Percentiles rank a stretch among this genome's conserved stretches.
Evolutionary conservation across 2,797 vertebrate species (phyloP).

Genomic region (Argentina silus): DNA sequence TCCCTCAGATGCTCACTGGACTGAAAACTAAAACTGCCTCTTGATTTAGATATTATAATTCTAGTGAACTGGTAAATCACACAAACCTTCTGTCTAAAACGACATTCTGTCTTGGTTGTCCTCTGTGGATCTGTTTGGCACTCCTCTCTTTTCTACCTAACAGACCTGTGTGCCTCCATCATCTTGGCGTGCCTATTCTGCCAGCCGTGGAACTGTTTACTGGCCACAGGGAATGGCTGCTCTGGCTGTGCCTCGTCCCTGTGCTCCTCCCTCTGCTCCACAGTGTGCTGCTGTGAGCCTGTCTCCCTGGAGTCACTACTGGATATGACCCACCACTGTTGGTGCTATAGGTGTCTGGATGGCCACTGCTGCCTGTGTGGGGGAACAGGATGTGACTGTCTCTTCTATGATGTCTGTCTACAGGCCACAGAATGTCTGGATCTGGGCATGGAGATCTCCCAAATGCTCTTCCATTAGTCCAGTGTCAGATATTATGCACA

Average conservation of each 20-base stretch:
- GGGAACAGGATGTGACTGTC: slow-evolving; percentile 50
- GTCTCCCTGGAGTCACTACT: slow-evolving; percentile 57
- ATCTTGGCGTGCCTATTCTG: slow-evolving; percentile 77
- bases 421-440: slow-evolving; percentile 79
- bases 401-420: slow-evolving; percentile 69
- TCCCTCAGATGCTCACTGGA: too few relatives aligned
- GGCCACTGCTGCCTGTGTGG: slow-evolving; percentile 39
- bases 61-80: too few relatives aligned
- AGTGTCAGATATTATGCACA: background rate
- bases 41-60: too few relatives aligned
- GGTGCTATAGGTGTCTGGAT: slow-evolving; percentile 37
- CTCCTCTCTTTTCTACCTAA: slow-evolving; percentile 1
- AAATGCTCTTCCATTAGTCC: slow-evolving; percentile 77
- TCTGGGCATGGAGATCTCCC: slow-evolving; percentile 79
- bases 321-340: slow-evolving; percentile 48
- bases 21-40: background rate
- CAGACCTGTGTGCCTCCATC: slow-evolving; percentile 73
- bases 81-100: too few relatives aligned
- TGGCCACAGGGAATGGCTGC: slow-evolving; percentile 58
- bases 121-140: background rate
- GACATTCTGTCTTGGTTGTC: too few relatives aligned
- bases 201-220: slow-evolving; percentile 68
- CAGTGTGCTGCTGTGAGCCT: slow-evolving; percentile 59
- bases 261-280: slow-evolving; percentile 56
- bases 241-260: slow-evolving; percentile 54